These are phyloP conservation scores for Pyrrhia umbra DNA, from an alignment of 2,888 invertebrate genomes.

Conservation along the genomic window DNA sequence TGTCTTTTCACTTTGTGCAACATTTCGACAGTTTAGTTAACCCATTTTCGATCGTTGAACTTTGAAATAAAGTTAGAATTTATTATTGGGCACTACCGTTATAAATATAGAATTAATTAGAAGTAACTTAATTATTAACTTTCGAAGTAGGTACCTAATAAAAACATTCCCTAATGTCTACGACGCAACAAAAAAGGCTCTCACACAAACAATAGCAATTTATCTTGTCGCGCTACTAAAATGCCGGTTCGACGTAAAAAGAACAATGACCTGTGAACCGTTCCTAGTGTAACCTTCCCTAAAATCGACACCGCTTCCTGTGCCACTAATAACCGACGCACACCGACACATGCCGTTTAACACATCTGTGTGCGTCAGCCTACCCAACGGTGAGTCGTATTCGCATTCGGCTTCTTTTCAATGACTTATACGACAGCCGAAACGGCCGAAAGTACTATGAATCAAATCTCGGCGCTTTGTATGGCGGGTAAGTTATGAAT, in stretches of 20 bases:
- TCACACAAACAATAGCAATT: conserved; percentile 79
- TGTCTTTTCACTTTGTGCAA: conserved; percentile 72
- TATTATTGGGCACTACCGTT: conserved; percentile 51
- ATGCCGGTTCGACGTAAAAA: conserved; percentile 79
- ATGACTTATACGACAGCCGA: conserved; percentile 63
- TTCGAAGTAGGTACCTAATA: conserved; percentile 45
- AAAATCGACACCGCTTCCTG: conserved; percentile 89
- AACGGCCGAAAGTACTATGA: conserved; percentile 63
- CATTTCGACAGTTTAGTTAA: conserved; percentile 67
- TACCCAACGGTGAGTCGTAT: conserved; percentile 45
- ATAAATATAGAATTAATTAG: conserved; percentile 22
- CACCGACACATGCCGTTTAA: conserved; percentile 67
- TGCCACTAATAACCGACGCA: conserved; percentile 78
- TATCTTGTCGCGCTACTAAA: conserved; percentile 80
- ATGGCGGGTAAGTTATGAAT: conserved; percentile 73
- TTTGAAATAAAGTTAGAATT: conserved; percentile 39
- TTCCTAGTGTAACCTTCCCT: conserved; percentile 85
- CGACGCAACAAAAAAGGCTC: conserved; percentile 71
- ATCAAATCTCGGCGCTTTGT: conserved; percentile 68
- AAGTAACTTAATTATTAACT: conserved; percentile 29
- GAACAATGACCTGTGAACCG: conserved; percentile 87
- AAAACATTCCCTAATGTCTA: conserved; percentile 61
- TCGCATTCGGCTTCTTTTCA: conserved; percentile 60
- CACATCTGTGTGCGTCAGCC: conserved; percentile 52
- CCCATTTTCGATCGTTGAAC: conserved; percentile 63